Evolutionary conservation across 2,113 vertebrate species (phyloP), one percentile per base, ranked within the genome.

Genomic region (Porphyrio hochstetteri): DNA sequence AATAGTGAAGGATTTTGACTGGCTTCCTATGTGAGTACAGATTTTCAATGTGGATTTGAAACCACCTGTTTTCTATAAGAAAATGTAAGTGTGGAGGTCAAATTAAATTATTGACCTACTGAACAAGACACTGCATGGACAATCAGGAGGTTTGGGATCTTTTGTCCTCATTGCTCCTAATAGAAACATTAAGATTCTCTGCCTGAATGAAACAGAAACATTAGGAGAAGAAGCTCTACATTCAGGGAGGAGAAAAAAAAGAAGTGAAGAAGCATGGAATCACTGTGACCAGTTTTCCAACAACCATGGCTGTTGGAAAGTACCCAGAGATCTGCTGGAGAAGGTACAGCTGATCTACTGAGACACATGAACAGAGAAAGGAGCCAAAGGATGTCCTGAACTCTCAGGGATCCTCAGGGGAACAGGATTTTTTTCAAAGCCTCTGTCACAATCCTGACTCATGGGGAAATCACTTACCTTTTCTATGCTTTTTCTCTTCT

Each of bases 251-350:
- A 11, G 48, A 20, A 20, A 10, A 11, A 50, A 60, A 14, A 36
- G 7, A 3, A 3, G 53, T 19, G 18, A 68, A 77, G 59, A 19
- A 50, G 4, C 9, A 50, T 9, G 6, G 28, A 69, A 88, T 29
- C 69, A 23, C 33, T 53, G 27, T 74, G 40, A 70, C 64, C 10
- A 29, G 4, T 10, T 10, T 59, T 10, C 29, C 36, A 79, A 28
- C 16, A 76, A 3, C 33, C 5, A 4, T 0, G 0, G 10, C 33
- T 69, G 28, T 25, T 64, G 25, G 16, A 71, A 56, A 18, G 4
- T 44, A 40, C 18, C 7, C 13, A 50, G 5, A 36, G n/a, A 55
- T 7, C 18, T 79, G 16, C 13, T 57, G 18, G 64, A 48, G 17
- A 2, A 24, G 48, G 2, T 18, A 8, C 18, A 76, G 38, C 4